phyloP scores from a whole-genome alignment of 2,888 invertebrate species.

The Thereva unica region DNA sequence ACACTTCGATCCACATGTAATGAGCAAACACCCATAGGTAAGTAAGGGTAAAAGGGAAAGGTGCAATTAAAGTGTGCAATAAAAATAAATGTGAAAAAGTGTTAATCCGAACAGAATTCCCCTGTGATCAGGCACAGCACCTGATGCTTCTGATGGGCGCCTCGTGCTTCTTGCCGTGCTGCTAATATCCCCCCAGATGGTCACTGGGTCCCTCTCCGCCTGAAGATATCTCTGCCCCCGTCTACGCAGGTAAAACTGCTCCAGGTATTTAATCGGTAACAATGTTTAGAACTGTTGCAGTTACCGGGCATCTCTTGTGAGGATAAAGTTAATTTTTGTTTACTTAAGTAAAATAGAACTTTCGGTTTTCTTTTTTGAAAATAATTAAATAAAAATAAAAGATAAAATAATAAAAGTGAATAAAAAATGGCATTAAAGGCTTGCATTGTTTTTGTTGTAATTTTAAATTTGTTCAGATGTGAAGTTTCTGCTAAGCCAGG shows the following conservation, averaged over 20 bases:
- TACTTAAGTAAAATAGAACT: constrained; percentile 11
- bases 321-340: background rate
- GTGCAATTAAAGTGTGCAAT: constrained; percentile 10
- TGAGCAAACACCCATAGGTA: background rate
- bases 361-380: background rate
- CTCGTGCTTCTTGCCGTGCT: no score
- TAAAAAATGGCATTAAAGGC: constrained; percentile 39
- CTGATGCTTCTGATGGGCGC: no score
- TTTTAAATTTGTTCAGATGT: constrained; percentile 51
- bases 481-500: constrained; percentile 54
- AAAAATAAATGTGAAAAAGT: constrained; percentile 1
- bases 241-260: no score
- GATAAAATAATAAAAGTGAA: constrained; percentile 6
- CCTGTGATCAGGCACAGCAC: no score
- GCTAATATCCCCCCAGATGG: no score
- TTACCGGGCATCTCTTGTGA: no score
- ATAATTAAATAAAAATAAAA: no score
- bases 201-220: no score
- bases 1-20: constrained; percentile 17
- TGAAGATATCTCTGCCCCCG: no score
- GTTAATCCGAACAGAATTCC: no score
- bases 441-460: constrained; percentile 43
- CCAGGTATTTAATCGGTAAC: no score
- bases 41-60: constrained; percentile 10
- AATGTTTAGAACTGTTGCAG: no score